Evolutionary conservation across 2,888 invertebrate genomes (phyloP).

Genomic region (Limnephilus rhombicus): DNA sequence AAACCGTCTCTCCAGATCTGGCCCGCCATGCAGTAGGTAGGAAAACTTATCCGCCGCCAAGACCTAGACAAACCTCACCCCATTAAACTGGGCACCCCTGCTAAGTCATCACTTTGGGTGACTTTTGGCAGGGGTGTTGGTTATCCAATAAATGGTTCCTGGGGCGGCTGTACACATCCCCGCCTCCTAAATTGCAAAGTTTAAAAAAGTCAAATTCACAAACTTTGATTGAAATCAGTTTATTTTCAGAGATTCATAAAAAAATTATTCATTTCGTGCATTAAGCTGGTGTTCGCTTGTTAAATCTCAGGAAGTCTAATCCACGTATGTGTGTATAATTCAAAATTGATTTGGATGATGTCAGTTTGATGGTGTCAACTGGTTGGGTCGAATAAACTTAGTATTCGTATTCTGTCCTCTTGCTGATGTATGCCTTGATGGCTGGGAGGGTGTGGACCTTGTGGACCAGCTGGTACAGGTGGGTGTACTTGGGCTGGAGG

Average conservation of each 20-base stretch:
- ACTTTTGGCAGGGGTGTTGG: too few species aligned
- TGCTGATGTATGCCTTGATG: conserved; percentile 69
- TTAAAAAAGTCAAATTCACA: not conserved
- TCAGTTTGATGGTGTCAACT: not conserved
- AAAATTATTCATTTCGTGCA: not conserved
- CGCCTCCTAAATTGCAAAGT: too few species aligned
- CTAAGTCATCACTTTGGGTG: too few species aligned
- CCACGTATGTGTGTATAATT: not conserved
- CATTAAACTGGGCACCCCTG: too few species aligned
- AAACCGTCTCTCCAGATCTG: too few species aligned
- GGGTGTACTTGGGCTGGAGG: conserved; percentile 67
- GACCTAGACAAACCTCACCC: too few species aligned
- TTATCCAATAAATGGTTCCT: too few species aligned
- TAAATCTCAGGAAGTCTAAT: not conserved
- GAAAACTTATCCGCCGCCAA: too few species aligned
- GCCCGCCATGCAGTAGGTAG: too few species aligned
- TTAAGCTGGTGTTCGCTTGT: not conserved
- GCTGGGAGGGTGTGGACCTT: conserved; percentile 68
- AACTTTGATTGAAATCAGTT: not conserved
- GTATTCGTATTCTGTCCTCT: conserved; percentile 67
- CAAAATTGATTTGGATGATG: not conserved
- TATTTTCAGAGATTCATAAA: not conserved
- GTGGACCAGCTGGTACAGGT: conserved; percentile 67
- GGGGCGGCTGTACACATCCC: too few species aligned
- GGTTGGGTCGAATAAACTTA: not conserved